A percentile compares a stretch with the other conserved stretches of the same genome.
phyloP scores from a whole-genome alignment of 2,888 invertebrate species.

The Temnothorax ravouxi region DNA sequence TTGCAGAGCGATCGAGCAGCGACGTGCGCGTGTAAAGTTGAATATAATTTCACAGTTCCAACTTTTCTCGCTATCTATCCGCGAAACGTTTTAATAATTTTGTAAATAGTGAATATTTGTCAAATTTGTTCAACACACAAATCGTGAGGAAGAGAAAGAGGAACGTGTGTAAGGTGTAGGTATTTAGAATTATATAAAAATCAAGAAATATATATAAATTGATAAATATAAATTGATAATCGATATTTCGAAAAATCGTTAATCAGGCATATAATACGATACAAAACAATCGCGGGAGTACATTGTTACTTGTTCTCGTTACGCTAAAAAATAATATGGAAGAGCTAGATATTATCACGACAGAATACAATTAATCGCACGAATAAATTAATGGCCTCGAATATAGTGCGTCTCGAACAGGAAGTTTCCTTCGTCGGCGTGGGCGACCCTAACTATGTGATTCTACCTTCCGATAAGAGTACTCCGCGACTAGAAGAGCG shows the following conservation, averaged over 20 bases:
- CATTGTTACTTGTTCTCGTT: neutral
- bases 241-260: neutral
- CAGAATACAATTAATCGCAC: conserved; percentile 77
- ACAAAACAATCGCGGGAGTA: neutral
- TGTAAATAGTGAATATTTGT: neutral
- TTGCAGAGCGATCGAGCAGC: conserved; percentile 26
- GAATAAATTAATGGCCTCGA: conserved; percentile 78
- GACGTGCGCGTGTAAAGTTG: conserved; percentile 41
- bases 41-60: neutral
- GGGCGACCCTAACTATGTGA: conserved; percentile 72
- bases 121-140: neutral
- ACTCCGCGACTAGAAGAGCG: conserved; percentile 45
- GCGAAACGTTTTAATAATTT: conserved; percentile 10
- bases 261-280: neutral
- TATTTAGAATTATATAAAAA: conserved; percentile 2
- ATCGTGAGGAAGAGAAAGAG: neutral
- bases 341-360: conserved; percentile 69
- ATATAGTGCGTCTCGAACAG: conserved; percentile 65
- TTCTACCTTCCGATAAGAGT: conserved; percentile 69
- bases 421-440: conserved; percentile 69
- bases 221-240: neutral
- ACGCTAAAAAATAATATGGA: conserved; percentile 53
- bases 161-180: too few relatives aligned
- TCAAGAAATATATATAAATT: neutral
- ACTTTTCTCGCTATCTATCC: neutral